These are phyloP conservation scores for Tipula confusa DNA, from an alignment of 2,888 invertebrate species.

Conservation along the genomic window DNA sequence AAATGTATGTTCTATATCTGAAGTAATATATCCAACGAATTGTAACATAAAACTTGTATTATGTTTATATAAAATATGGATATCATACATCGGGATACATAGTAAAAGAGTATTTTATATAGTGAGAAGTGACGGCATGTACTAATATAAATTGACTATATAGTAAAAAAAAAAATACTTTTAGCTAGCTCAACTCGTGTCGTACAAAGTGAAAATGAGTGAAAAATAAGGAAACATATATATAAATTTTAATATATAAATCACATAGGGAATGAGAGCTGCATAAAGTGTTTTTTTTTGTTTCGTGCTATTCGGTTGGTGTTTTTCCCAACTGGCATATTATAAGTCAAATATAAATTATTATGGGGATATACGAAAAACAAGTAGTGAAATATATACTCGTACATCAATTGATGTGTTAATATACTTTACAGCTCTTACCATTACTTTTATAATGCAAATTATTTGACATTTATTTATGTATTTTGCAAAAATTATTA, in stretches of 20 bases:
- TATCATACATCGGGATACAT: background rate
- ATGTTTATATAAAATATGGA: background rate
- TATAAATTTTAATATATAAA: background rate
- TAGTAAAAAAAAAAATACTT: background rate
- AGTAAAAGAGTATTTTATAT: background rate
- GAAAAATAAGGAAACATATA: background rate
- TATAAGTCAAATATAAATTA: background rate
- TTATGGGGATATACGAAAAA: background rate
- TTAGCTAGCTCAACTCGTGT: background rate
- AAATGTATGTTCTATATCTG: background rate
- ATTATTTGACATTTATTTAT: background rate
- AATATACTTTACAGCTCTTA: background rate
- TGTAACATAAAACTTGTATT: background rate
- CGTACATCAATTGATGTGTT: conserved; percentile 5
- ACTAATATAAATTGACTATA: conserved; percentile 13
- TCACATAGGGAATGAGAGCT: background rate
- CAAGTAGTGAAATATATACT: background rate
- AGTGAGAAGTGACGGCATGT: background rate
- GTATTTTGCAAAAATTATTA: background rate
- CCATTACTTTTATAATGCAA: background rate
- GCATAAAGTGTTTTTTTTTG: background rate
- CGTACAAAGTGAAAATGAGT: background rate
- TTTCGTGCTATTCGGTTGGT: background rate
- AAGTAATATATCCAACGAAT: background rate
- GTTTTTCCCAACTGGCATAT: background rate